These are phyloP conservation scores for Aeoliscus strigatus DNA, from an alignment of 2,797 vertebrate genomes.

Conservation along the genomic window DNA sequence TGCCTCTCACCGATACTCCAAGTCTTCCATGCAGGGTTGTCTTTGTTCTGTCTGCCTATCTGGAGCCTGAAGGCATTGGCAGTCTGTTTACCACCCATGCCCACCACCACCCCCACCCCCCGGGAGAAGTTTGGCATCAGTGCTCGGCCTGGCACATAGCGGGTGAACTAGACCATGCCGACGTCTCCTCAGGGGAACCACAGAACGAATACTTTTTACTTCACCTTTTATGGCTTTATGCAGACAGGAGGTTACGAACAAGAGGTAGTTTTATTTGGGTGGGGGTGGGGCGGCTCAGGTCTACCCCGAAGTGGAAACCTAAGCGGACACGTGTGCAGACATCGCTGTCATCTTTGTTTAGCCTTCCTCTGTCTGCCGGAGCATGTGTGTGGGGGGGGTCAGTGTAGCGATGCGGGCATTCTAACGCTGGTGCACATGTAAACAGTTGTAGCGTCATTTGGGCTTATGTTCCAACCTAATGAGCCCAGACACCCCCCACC, in stretches of 20 bases:
- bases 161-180: slow-evolving; percentile 53
- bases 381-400: slow-evolving; percentile 56
- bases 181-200: slow-evolving; percentile 43
- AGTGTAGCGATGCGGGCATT: slow-evolving; percentile 35
- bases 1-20: too few species aligned
- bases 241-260: slow-evolving; percentile 45
- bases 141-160: slow-evolving; percentile 26
- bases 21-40: slow-evolving; percentile 28
- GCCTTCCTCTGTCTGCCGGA: slow-evolving; percentile 36
- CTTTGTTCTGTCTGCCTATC: slow-evolving; percentile 48
- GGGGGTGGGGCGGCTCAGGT: slow-evolving; percentile 7
- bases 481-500: slow-evolving; percentile 22
- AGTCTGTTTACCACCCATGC: slow-evolving; percentile 40
- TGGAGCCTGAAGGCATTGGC: slow-evolving; percentile 39
- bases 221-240: slow-evolving; percentile 50
- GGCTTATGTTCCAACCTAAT: slow-evolving; percentile 30
- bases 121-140: slow-evolving; percentile 29
- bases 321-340: slow-evolving; percentile 45
- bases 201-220: slow-evolving; percentile 40
- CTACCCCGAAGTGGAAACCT: slow-evolving; percentile 43
- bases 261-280: slow-evolving; percentile 15
- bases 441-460: slow-evolving; percentile 37
- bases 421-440: slow-evolving; percentile 39
- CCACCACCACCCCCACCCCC: slow-evolving; percentile 19
- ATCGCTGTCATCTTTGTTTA: slow-evolving; percentile 70